Conservation (phyloP, 2,888 invertebrate genomes). For the Scaptomyza cyrtandrae region DNA sequence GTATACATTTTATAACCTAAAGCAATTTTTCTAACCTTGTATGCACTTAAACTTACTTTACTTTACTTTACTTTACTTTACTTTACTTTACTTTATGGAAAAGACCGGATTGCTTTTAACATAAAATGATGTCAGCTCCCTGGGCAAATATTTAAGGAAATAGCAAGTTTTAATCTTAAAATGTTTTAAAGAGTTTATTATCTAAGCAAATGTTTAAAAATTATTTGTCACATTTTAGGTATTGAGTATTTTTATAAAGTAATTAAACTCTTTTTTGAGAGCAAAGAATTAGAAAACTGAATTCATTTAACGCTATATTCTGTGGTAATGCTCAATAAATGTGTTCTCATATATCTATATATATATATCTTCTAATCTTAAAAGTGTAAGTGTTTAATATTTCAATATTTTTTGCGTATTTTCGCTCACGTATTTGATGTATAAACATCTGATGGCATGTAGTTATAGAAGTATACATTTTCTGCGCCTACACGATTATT, state of each 20-base stretch:
- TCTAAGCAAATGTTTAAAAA: not conserved
- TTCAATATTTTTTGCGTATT: not conserved
- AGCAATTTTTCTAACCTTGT: no score
- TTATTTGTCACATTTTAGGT: no score
- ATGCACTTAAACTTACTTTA: no score
- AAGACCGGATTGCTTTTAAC: not conserved
- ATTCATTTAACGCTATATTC: not conserved
- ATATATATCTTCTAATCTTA: not conserved
- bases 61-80: no score
- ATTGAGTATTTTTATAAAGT: no score
- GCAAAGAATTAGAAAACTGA: no score
- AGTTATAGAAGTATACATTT: not conserved
- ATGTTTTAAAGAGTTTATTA: not conserved
- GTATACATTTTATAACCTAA: no score
- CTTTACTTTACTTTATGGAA: no score
- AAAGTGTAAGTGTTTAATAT: not conserved
- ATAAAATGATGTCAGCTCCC: not conserved
- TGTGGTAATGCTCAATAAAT: not conserved
- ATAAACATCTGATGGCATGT: not conserved
- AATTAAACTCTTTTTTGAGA: no score
- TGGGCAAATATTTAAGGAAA: not conserved
- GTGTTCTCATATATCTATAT: not conserved
- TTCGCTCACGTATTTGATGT: conserved; percentile 11
- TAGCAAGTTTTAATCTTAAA: not conserved
- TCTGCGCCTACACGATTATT: conserved; percentile 11